These are phyloP conservation scores for Drosophila insularis DNA, from an alignment of 1,140 invertebrate genomes.

Conservation along the genomic window DNA sequence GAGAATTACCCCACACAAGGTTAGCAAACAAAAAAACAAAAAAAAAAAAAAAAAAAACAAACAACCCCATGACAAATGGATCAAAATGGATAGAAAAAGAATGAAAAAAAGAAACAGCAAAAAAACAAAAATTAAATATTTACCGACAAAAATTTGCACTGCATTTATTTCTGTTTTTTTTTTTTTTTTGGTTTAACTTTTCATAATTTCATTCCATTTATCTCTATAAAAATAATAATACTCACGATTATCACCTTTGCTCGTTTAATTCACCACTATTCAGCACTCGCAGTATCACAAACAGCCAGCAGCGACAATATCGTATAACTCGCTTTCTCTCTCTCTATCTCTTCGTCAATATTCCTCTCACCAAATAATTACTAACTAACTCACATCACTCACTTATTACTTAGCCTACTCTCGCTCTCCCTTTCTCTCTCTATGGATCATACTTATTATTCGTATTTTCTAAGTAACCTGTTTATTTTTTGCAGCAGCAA, in stretches of 20 bases:
- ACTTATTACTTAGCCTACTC: slow-evolving; percentile 2
- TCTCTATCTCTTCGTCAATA: slow-evolving; percentile 7
- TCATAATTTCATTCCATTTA: slow-evolving; percentile 16
- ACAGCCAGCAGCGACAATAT: background rate
- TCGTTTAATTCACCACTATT: slow-evolving; percentile 25
- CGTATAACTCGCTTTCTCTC: background rate
- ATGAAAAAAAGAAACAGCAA: slow-evolving; percentile 9
- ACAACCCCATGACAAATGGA: slow-evolving; percentile 18
- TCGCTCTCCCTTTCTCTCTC: slow-evolving; percentile 4
- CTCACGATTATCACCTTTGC: slow-evolving; percentile 14
- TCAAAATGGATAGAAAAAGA: slow-evolving; percentile 22
- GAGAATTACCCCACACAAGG: slow-evolving; percentile 75
- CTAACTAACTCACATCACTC: slow-evolving; percentile 2
- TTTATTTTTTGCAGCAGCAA: slow-evolving; percentile 46
- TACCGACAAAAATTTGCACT: slow-evolving; percentile 61
- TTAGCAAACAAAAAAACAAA: slow-evolving; percentile 59
- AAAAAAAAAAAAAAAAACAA: slow-evolving; percentile 43
- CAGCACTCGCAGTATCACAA: slow-evolving; percentile 14
- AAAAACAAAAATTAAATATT: slow-evolving; percentile 17
- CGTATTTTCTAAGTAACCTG: slow-evolving; percentile 25
- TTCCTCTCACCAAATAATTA: slow-evolving; percentile 23
- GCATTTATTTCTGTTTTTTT: slow-evolving; percentile 42
- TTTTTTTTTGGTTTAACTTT: slow-evolving; percentile 15
- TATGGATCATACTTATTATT: slow-evolving; percentile 14
- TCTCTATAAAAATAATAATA: background rate